phyloP scores from a whole-genome alignment of 2,888 invertebrate genomes.

The Cheilosia soror region DNA sequence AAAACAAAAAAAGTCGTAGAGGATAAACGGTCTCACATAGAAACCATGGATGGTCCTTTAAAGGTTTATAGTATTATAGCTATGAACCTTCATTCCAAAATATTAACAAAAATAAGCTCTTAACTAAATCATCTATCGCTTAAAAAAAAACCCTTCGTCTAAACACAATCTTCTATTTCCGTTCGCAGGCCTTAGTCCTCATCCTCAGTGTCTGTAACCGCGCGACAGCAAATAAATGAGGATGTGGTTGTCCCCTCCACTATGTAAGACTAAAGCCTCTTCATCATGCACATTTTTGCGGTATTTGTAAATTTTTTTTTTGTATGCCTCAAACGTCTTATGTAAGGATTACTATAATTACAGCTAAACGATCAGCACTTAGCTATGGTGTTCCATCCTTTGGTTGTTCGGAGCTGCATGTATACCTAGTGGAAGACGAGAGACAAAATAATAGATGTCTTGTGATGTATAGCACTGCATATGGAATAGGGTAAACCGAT shows the following conservation, averaged over 20 bases:
- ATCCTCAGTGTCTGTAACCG: not conserved
- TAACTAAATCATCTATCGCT: too few species aligned
- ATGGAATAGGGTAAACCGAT: too few species aligned
- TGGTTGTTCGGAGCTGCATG: not conserved
- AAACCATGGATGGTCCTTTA: too few species aligned
- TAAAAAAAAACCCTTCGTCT: too few species aligned
- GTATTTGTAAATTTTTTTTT: too few species aligned
- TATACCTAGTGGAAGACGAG: conserved; percentile 8
- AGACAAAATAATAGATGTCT: not conserved
- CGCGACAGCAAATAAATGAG: conserved; percentile 28
- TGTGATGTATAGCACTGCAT: too few species aligned
- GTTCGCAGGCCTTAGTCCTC: not conserved
- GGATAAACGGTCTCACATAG: too few species aligned
- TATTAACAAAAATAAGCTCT: too few species aligned
- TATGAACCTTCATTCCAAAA: too few species aligned
- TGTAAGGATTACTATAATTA: conserved; percentile 56
- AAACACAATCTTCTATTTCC: conserved; percentile 29
- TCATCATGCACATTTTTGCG: not conserved
- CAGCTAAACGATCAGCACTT: conserved; percentile 27
- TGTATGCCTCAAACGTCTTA: conserved; percentile 7
- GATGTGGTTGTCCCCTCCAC: conserved; percentile 18
- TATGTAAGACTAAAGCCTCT: too few species aligned
- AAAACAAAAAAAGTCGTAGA: too few species aligned
- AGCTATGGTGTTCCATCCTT: conserved; percentile 17
- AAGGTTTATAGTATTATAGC: too few species aligned